Conservation (phyloP, 1,140 invertebrate species). For the Drosophila asahinai region DNA sequence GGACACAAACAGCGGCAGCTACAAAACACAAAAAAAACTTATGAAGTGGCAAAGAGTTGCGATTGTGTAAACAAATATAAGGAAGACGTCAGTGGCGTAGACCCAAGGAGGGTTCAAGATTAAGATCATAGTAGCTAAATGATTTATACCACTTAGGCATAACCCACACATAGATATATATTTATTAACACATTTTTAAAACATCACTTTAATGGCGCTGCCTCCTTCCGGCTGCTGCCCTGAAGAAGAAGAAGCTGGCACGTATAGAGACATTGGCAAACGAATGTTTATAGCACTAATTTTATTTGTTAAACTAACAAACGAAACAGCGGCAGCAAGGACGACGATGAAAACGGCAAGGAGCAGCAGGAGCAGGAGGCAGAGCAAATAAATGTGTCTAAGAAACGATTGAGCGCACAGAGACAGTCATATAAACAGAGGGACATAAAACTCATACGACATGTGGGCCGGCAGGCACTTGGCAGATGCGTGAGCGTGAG, state of each 20-base stretch:
- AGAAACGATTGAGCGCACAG: conserved; percentile 55
- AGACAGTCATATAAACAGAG: conserved; percentile 51
- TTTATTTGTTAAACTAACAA: conserved; percentile 78
- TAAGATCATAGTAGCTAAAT: conserved; percentile 15
- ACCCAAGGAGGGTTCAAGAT: background rate
- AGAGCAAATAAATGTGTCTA: conserved; percentile 72
- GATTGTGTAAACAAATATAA: conserved; percentile 70
- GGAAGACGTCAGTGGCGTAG: conserved; percentile 28
- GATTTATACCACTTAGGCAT: conserved; percentile 13
- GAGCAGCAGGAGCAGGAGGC: conserved; percentile 27
- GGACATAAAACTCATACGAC: conserved; percentile 76
- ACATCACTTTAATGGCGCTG: conserved; percentile 14
- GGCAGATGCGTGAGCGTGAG: conserved; percentile 73
- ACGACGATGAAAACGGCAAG: conserved; percentile 13
- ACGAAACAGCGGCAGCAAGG: conserved; percentile 36
- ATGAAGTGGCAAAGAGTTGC: conserved; percentile 71
- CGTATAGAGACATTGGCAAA: conserved; percentile 47
- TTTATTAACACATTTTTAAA: conserved; percentile 9
- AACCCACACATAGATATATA: background rate
- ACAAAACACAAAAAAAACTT: conserved; percentile 43
- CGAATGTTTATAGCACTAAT: conserved; percentile 80
- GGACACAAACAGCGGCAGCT: conserved; percentile 20
- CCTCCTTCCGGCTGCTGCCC: background rate
- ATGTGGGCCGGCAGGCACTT: conserved; percentile 53
- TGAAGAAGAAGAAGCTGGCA: background rate